Base-by-base conservation (phyloP, 2,888 invertebrate genomes). In the Flabesymbios commensalis region DNA sequence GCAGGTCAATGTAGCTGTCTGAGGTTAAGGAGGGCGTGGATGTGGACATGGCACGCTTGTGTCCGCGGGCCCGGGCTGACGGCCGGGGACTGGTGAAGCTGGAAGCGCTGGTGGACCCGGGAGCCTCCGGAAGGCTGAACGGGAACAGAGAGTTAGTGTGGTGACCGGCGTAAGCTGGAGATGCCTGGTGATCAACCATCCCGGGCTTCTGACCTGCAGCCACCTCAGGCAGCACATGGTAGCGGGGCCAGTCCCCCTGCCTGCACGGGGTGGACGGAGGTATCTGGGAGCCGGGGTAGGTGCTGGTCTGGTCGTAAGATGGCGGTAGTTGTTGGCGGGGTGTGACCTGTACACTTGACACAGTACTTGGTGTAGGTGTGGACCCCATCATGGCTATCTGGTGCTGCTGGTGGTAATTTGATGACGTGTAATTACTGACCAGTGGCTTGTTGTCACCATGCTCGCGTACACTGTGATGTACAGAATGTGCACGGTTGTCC, bases 1-100 rank as follows among this genome's bases (percentile, higher is more conserved):
- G 79, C 53, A 84, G 71, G 65, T 84, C 84, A 32, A 82, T 61
- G 22, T 78, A 57, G 33, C 76, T 75, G 22, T 77, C 72, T 5
- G 74, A 82, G 56, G 78, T 72, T n/a, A n/a, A n/a, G 2, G 81
- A 81, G 56, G 78, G 72, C 0, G 81, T 81, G 1, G 68, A 68
- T 19, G 64, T 55, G 42, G 69, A 69, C 22, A 57, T 45, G 7
- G 67, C 63, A 19, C 69, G 43, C 33, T 65, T 65, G 22, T 48
- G 51, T 29, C 36, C 47, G 7, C 41, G 42, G 4, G 26, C 48
- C 5, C 28, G 51, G 10, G 59, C 29, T 17, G 65, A 65, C 22
- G 57, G 60, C 3, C 60, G 48, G 26, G 65, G 62, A 32, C 57
- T 60, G 22, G 59, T 55, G 17, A 57, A 26, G 47, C 28, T 57